Base-by-base conservation (phyloP, 2,888 invertebrate genomes). In the Germaria angustata region DNA sequence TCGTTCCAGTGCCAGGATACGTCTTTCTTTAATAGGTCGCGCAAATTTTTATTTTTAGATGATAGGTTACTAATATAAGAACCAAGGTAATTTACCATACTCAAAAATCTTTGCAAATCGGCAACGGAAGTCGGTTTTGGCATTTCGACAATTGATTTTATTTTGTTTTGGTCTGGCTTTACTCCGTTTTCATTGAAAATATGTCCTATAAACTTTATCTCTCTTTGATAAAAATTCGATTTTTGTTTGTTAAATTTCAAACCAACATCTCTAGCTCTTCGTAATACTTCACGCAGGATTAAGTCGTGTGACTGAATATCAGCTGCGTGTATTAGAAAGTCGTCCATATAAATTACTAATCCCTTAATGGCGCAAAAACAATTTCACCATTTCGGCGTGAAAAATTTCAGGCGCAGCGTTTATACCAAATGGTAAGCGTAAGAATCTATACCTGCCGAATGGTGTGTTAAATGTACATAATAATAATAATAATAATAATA, bases 381-480 rank as follows among this genome's bases (percentile, higher is more conserved):
- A n/a, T 57, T 51, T 78, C 11, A 66, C 53, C 53, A 73, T 73
- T 22, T 63, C 41, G 11, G 41, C 32, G 34, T 65, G 59, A 57
- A 76, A 66, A 11, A 65, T 44, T 44, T 55, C 75, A 11, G 65
- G 75, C n/a, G 65, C 75, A 1, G 53, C 53, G 34, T 49, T 65
- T 11, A 76, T 65, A 8, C 55, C 66, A 46, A 76, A 76, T 6
- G 77, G 53, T 15, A 73, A 17, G 9, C 76, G n/a, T 5, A 68
- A 57, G 28, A 76, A 76, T n/a, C 51, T 20, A 22, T 32, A 71
- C 11, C 57, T 55, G 1, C 71, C 71, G 20, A 44, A 44, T 0
- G 84, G 85, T 6, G 85, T 85, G 41, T 76, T 84, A 32, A 86
- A 85, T 6, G 85, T 85, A 57, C 85, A 86, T 7, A 86, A 59